Evolutionary conservation across 1,140 invertebrate species (phyloP).

Genomic region (Drosophila punjabiensis): DNA sequence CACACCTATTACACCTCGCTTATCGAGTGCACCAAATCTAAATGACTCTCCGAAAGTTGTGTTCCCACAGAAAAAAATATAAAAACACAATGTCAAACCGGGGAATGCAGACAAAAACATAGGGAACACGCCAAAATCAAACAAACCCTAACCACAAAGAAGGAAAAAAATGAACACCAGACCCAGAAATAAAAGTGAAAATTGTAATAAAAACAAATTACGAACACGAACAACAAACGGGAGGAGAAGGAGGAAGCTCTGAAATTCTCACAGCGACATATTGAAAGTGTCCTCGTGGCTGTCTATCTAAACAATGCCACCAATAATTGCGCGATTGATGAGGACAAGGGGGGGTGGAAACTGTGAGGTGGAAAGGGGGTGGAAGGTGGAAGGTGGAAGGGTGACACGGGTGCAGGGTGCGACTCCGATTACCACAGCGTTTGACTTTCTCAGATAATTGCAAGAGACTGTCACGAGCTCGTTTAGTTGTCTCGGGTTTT

Average conservation of each 20-base stretch:
- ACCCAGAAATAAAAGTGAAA: constrained; percentile 60
- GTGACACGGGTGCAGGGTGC: constrained; percentile 35
- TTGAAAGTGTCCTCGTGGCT: constrained; percentile 68
- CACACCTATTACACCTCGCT: constrained; percentile 43
- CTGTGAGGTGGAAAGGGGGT: constrained; percentile 14
- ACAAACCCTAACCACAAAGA: constrained; percentile 38
- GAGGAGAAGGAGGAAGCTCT: constrained; percentile 23
- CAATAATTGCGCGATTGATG: constrained; percentile 81
- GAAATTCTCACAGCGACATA: constrained; percentile 61
- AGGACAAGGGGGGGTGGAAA: constrained; percentile 14
- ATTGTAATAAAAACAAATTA: constrained; percentile 83
- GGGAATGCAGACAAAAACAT: constrained; percentile 40
- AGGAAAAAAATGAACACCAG: constrained; percentile 5
- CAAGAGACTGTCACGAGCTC: constrained; percentile 38
- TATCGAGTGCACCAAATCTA: constrained; percentile 36
- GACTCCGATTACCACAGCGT: constrained; percentile 75
- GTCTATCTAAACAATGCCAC: constrained; percentile 75
- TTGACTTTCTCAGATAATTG: constrained; percentile 66
- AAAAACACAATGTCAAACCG: constrained; percentile 38
- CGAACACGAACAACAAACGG: constrained; percentile 48
- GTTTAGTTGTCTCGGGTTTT: constrained; percentile 15
- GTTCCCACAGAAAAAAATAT: constrained; percentile 37
- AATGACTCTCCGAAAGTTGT: constrained; percentile 45
- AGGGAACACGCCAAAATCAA: constrained; percentile 58
- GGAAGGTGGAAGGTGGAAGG: constrained; percentile 27